Evolutionary conservation across 2,888 invertebrate genomes (phyloP), one percentile per base, ranked within the genome.

Genomic region (Ophioninae sp.): DNA sequence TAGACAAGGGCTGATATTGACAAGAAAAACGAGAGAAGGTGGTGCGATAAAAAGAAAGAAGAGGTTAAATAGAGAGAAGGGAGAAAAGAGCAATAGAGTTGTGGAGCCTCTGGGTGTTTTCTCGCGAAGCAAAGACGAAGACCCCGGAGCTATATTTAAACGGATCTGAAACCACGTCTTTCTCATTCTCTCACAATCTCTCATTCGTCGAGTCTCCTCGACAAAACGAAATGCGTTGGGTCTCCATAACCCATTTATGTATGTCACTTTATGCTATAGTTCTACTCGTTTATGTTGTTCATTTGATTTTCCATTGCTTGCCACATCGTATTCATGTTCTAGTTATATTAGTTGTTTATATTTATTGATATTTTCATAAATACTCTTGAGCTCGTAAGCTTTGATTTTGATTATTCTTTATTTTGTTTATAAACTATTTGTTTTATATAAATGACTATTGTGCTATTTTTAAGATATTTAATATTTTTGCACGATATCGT

Each of bases 121-220:
- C 61, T 68, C 81, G 80, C 64, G 80, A 67, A 78, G 81, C 86
- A 85, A 86, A 88, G 85, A 87, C 87, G 86, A 86, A 88, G 87
- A 88, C 86, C 87, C 86, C 87, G 85, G 81, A 83, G 87, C 87
- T 91, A 91, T 90, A 91, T 91, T 91, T 91, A 90, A 91, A 89
- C 90, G 81, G 85, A 85, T 87, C 86, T 87, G 87, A 88, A 87
- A 88, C 88, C 89, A 61, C 67, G 74, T 73, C 79, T 68, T 74
- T 79, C 79, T 79, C 59, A 17, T 50, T 81, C 80, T 85, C 85
- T 84, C 82, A 82, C 85, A 83, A 87, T 86, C 82, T 67, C 68
- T 61, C 82, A 74, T 85, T 86, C 86, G 84, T 83, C 77, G 68
- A 67, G 41, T 69, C 68, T 59, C 68, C 37, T 65, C 70, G 81